Percentiles rank a stretch among this genome's conserved stretches.
Conservation (phyloP, 2,888 invertebrate genomes). For the Helobdella robusta region DNA sequence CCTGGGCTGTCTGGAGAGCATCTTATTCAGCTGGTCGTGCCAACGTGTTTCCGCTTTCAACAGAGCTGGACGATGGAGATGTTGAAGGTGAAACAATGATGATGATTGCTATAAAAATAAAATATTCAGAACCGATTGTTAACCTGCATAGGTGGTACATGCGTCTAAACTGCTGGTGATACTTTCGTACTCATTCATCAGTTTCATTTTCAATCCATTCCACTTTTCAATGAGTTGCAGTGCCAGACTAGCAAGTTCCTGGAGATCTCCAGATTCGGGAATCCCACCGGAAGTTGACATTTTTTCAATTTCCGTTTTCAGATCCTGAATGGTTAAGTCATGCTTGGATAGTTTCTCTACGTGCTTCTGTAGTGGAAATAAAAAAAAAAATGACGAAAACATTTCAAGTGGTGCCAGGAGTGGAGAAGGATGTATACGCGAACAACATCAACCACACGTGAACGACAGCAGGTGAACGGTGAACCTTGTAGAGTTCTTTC, state of each 20-base stretch:
- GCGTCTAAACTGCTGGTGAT: too few relatives aligned
- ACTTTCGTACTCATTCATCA: conserved; percentile 36
- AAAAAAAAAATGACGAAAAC: neutral
- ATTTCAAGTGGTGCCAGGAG: neutral
- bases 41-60: conserved; percentile 70
- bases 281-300: too few relatives aligned
- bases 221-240: conserved; percentile 43
- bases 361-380: conserved; percentile 27
- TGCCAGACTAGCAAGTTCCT: conserved; percentile 40
- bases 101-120: neutral
- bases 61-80: too few relatives aligned
- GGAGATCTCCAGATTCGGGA: too few relatives aligned
- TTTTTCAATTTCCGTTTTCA: conserved; percentile 14
- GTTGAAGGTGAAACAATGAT: too few relatives aligned
- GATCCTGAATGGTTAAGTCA: neutral
- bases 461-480: neutral
- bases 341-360: conserved; percentile 21
- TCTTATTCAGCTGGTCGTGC: conserved; percentile 69
- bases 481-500: neutral
- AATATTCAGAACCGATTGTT: too few relatives aligned
- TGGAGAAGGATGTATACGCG: neutral
- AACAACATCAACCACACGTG: neutral
- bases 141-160: too few relatives aligned
- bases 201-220: conserved; percentile 41
- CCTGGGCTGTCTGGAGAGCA: conserved; percentile 62